Percentiles rank a stretch among this genome's conserved stretches.
Evolutionary conservation across 92 coral and sea anemone species (phyloP).

Genomic region (Porites rus): DNA sequence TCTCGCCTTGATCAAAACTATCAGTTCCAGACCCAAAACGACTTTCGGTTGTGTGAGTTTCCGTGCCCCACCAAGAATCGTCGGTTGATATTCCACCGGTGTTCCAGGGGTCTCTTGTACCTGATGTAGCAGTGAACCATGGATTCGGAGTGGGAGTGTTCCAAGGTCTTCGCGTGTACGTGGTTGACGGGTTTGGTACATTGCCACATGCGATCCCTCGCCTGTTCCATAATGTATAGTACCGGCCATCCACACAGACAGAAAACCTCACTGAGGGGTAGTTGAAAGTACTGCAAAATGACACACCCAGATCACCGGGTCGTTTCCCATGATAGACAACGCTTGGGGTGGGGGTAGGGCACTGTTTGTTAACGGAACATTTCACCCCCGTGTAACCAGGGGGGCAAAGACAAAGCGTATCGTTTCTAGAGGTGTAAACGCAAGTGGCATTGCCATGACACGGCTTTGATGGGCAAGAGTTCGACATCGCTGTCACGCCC

Average conservation of each 20-base stretch:
- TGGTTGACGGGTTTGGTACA: background rate
- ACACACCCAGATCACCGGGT: slow-evolving; percentile 65
- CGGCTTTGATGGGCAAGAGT: slow-evolving; percentile 60
- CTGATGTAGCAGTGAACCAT: too few species aligned
- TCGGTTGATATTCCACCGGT: too few species aligned
- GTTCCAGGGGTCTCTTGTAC: too few species aligned
- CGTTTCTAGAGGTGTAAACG: slow-evolving; percentile 79
- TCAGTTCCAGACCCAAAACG: too few species aligned
- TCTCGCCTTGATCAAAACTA: too few species aligned
- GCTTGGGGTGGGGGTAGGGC: slow-evolving; percentile 37
- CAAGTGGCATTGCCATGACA: slow-evolving; percentile 61
- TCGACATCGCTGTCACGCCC: slow-evolving; percentile 60
- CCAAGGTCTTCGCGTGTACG: too few species aligned
- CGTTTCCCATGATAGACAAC: slow-evolving; percentile 24
- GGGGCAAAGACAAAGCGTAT: slow-evolving; percentile 76
- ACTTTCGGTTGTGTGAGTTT: too few species aligned
- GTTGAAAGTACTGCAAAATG: slow-evolving; percentile 48
- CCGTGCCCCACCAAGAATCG: too few species aligned
- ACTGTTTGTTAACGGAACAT: slow-evolving; percentile 52
- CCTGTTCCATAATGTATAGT: slow-evolving; percentile 22
- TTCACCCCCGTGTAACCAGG: slow-evolving; percentile 55
- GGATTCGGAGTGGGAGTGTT: too few species aligned
- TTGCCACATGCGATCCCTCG: slow-evolving; percentile 45
- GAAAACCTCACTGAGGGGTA: slow-evolving; percentile 55
- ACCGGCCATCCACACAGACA: slow-evolving; percentile 47